phyloP scores from a whole-genome alignment of 2,113 vertebrate genomes.

The Dissostichus mawsoni region DNA sequence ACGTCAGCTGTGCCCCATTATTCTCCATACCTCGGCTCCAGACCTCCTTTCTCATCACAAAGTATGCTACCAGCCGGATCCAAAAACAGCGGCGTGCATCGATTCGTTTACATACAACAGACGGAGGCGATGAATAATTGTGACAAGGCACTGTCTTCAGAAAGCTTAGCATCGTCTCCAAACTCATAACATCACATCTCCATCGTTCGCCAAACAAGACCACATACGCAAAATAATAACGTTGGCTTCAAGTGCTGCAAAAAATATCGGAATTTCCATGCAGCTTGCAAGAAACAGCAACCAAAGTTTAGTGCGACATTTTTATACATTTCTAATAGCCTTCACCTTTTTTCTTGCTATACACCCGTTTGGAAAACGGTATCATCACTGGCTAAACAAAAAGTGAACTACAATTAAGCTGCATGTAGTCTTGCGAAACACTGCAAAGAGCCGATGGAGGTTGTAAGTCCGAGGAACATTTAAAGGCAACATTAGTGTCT shows the following conservation, averaged over 20 bases:
- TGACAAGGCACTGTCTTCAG: neutral
- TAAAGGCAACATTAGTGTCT: constrained; percentile 56
- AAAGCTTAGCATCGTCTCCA: constrained; percentile 33
- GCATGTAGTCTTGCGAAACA: neutral
- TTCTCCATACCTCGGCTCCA: constrained; percentile 31
- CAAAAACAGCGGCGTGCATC: constrained; percentile 15
- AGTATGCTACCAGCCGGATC: constrained; percentile 8
- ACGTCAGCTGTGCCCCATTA: constrained; percentile 50
- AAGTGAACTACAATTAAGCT: neutral
- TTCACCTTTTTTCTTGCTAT: neutral
- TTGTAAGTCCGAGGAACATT: neutral
- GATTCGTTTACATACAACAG: neutral
- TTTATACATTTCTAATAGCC: neutral
- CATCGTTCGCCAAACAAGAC: constrained; percentile 27
- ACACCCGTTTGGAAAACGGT: neutral
- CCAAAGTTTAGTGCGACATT: neutral
- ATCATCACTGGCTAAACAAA: neutral
- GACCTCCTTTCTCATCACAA: constrained; percentile 33
- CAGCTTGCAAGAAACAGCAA: neutral
- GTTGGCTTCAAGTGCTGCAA: constrained; percentile 19
- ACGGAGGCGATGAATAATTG: neutral
- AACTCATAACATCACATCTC: constrained; percentile 40
- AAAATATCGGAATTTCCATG: neutral
- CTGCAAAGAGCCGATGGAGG: rapidly evolving
- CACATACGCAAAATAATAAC: constrained; percentile 42